phyloP scores from a whole-genome alignment of 2,888 invertebrate genomes.

The Mactromeris polynyma region DNA sequence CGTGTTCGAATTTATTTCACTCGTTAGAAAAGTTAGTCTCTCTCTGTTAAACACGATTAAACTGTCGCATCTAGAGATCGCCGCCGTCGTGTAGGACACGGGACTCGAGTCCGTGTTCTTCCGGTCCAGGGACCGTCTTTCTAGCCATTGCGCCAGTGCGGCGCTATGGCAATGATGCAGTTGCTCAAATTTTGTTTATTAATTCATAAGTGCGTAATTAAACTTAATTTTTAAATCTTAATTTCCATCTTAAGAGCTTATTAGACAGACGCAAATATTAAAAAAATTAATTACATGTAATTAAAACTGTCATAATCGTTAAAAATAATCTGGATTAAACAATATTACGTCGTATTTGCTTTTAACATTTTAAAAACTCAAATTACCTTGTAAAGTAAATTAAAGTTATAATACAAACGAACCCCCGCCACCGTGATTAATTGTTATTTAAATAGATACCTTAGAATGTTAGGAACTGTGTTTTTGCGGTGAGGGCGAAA shows the following conservation, averaged over 20 bases:
- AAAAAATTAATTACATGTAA: neutral
- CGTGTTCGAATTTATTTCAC: too few relatives aligned
- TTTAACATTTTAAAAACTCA: constrained; percentile 13
- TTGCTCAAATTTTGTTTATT: neutral
- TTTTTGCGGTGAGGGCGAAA: neutral
- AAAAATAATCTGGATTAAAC: constrained; percentile 4
- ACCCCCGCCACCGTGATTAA: neutral
- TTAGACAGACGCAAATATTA: neutral
- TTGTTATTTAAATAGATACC: constrained; percentile 17
- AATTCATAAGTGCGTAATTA: neutral
- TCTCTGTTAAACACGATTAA: too few relatives aligned
- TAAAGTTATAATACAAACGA: neutral
- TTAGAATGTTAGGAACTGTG: neutral
- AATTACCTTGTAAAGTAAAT: constrained; percentile 8
- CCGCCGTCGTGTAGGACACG: too few relatives aligned
- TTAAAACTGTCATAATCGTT: neutral
- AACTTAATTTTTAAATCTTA: neutral
- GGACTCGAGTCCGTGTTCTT: too few relatives aligned
- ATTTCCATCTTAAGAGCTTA: neutral
- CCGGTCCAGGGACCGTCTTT: too few relatives aligned
- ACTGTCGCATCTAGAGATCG: too few relatives aligned
- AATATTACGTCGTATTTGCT: neutral
- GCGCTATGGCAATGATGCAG: neutral
- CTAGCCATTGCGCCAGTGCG: neutral
- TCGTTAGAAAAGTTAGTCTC: too few relatives aligned